Base-by-base conservation (phyloP, 2,888 invertebrate genomes). In the Nemapogon koenigi region DNA sequence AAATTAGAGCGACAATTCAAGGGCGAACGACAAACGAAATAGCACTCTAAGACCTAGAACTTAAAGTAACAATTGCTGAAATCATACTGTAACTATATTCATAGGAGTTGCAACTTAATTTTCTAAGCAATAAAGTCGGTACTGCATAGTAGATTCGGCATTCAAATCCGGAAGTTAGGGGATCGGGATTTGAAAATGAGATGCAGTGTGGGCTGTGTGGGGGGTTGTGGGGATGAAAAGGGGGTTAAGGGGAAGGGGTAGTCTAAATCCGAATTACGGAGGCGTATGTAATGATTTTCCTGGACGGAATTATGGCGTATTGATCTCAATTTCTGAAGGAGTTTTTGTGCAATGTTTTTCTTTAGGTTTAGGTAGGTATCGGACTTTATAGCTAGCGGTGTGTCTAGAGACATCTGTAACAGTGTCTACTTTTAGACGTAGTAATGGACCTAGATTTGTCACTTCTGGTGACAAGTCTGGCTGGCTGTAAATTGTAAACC, bases 221-320 rank as follows among this genome's bases (percentile, higher is more conserved):
- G 48, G 50, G 41, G 45, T 44, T 43, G 16, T 31, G 25, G 14
- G 27, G 35, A 26, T 6, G 11, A 8, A 44, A 41, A 40, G 51
- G 42, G 49, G 37, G 47, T 46, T 42, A 40, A 33, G 46, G 48
- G 53, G 49, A 53, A 52, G 58, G 59, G 58, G 57, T 59, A 62
- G 68, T 71, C 71, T 65, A 68, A 73, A 73, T 69, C 73, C 71
- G 72, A 76, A 75, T 76, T 72, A 72, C 71, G 73, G 62, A 69
- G 69, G 72, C 78, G 75, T 73, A 61, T 71, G 72, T 78, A 78
- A 78, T 76, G 76, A 78, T 76, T 78, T 76, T 70, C 75, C 76
- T 68, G 67, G 65, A 50, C 60, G 65, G 68, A 73, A 73, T 72
- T 71, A 73, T 71, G 65, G 64, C 60, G 66, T 66, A 76, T 75